These are phyloP conservation scores for Ectemnius continuus DNA, from an alignment of 2,888 invertebrate species.

Conservation along the genomic window DNA sequence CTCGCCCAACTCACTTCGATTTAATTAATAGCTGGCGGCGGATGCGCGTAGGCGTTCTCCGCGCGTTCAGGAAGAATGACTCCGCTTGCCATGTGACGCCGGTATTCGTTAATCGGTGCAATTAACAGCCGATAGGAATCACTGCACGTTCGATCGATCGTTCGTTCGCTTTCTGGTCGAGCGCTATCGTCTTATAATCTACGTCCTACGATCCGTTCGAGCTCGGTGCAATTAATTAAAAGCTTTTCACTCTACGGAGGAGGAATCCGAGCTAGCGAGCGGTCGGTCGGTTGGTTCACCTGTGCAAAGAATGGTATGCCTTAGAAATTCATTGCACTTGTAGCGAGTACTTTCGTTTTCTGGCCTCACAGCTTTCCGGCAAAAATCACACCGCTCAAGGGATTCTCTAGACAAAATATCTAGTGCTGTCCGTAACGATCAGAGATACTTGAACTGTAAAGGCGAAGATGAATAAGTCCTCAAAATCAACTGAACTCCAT, in stretches of 20 bases:
- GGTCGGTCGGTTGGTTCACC: slow-evolving; percentile 47
- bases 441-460: too few relatives aligned
- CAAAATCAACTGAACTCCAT: not conserved
- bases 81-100: slow-evolving; percentile 36
- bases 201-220: slow-evolving; percentile 31
- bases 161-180: slow-evolving; percentile 33
- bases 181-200: slow-evolving; percentile 51
- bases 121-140: slow-evolving; percentile 61
- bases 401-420: too few relatives aligned
- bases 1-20: slow-evolving; percentile 18
- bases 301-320: slow-evolving; percentile 56
- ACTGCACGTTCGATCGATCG: slow-evolving; percentile 26
- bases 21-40: slow-evolving; percentile 43
- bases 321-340: slow-evolving; percentile 32
- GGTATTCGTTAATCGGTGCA: slow-evolving; percentile 56
- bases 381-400: too few relatives aligned
- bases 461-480: not conserved
- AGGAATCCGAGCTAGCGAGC: slow-evolving; percentile 33
- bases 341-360: too few relatives aligned
- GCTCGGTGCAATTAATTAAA: slow-evolving; percentile 57
- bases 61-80: slow-evolving; percentile 23
- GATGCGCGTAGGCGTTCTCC: slow-evolving; percentile 49
- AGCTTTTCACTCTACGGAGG: slow-evolving; percentile 44
- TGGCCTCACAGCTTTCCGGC: slow-evolving; percentile 39
- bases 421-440: too few relatives aligned